Evolutionary conservation across 2,888 invertebrate genomes (phyloP).

Genomic region (Mimas tiliae): DNA sequence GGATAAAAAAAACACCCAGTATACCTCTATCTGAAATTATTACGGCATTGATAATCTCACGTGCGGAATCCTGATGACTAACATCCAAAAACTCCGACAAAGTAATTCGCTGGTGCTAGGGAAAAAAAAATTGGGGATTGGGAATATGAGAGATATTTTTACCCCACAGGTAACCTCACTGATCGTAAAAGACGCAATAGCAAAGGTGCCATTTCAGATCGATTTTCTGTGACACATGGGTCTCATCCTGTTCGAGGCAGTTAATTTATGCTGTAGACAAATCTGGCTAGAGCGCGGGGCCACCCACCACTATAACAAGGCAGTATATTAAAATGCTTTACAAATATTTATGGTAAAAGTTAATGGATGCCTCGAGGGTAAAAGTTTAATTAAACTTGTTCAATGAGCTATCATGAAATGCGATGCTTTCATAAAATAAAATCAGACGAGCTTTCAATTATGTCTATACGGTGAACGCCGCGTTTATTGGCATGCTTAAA

Average conservation of each 20-base stretch:
- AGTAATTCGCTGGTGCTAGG: too few relatives aligned
- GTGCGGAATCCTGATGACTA: too few relatives aligned
- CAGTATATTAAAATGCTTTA: not conserved
- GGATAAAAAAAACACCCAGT: too few relatives aligned
- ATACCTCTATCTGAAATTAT: too few relatives aligned
- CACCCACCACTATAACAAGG: not conserved
- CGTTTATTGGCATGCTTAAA: not conserved
- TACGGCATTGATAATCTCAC: too few relatives aligned
- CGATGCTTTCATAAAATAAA: constrained; percentile 13
- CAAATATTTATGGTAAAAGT: not conserved
- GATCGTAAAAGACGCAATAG: not conserved
- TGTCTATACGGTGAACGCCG: not conserved
- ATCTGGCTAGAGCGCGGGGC: not conserved
- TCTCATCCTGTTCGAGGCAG: not conserved
- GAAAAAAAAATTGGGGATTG: too few relatives aligned
- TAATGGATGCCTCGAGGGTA: not conserved
- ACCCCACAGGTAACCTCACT: too few relatives aligned
- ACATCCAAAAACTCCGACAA: too few relatives aligned
- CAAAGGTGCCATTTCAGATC: too few relatives aligned
- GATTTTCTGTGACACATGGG: too few relatives aligned
- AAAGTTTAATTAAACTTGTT: constrained; percentile 10
- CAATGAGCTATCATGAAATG: constrained; percentile 12
- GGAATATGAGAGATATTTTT: too few relatives aligned
- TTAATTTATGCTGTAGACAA: not conserved
- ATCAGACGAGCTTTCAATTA: constrained; percentile 12